phyloP scores from a whole-genome alignment of 2,888 invertebrate genomes.

The Leptinotarsa peninsularis region DNA sequence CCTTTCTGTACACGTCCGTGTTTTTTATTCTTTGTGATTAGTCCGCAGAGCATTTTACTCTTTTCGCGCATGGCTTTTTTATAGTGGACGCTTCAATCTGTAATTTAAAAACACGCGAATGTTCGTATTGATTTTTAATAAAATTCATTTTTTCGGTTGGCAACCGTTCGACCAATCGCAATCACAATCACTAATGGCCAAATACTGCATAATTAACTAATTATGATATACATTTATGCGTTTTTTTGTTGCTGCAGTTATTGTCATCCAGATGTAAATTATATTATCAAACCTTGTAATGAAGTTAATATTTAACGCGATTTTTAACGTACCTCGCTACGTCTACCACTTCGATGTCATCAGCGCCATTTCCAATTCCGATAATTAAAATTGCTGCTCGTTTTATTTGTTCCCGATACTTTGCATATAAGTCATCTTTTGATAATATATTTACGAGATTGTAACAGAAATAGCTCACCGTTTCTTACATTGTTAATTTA shows the following conservation, averaged over 20 bases:
- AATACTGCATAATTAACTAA: slow-evolving; percentile 66
- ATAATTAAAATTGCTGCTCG: slow-evolving; percentile 40
- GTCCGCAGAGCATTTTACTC: slow-evolving; percentile 66
- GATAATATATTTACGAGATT: neutral
- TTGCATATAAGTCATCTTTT: slow-evolving; percentile 14
- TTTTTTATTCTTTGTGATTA: slow-evolving; percentile 68
- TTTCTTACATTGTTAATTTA: no score
- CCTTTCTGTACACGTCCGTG: slow-evolving; percentile 61
- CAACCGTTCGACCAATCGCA: slow-evolving; percentile 66
- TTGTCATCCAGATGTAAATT: slow-evolving; percentile 56
- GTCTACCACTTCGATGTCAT: slow-evolving; percentile 20
- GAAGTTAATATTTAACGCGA: slow-evolving; percentile 53
- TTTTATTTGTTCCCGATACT: slow-evolving; percentile 14
- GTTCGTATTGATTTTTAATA: slow-evolving; percentile 68
- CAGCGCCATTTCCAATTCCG: slow-evolving; percentile 38
- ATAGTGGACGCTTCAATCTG: slow-evolving; percentile 66
- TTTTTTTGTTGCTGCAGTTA: slow-evolving; percentile 57
- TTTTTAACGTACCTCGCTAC: slow-evolving; percentile 41
- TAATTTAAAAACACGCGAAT: slow-evolving; percentile 68
- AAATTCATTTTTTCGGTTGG: slow-evolving; percentile 68
- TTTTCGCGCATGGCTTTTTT: slow-evolving; percentile 68
- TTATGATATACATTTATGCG: slow-evolving; percentile 65
- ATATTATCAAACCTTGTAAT: slow-evolving; percentile 56
- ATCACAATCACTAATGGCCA: slow-evolving; percentile 65
- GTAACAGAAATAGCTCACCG: no score